Base-by-base conservation (phyloP, 1,140 invertebrate species). In the Dolichoris vasculosae region DNA sequence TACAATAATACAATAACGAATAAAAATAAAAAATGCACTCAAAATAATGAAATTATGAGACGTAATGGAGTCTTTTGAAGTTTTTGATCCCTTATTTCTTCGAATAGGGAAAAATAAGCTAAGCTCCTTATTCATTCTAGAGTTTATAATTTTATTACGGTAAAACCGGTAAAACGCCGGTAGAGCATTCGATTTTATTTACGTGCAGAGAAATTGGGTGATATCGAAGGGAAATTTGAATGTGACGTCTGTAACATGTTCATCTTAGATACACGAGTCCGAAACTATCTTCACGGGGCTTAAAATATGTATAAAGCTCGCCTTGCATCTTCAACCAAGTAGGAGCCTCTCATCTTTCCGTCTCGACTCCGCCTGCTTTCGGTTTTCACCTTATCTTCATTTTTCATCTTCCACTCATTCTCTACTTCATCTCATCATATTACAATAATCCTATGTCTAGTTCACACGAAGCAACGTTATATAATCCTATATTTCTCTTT, bases 401-500 rank as follows among this genome's bases (percentile, higher is more conserved):
- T 55, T 55, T 55, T 59, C 55, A 4, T 13, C 7, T 59, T 4
- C 13, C 35, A 1, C 35, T 48, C 17, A 26, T 59, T 30, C 43
- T 1, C 43, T 30, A 32, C 9, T 35, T 73, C 17, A 35, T 73
- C 82, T 83, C 82, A 32, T 83, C 69, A 63, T 83, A 76, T 59
- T 43, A 75, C 82, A 76, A n/a, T 35, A 73, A 71, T 64, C 51
- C 23, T 35, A 76, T 76, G 51, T 83, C 71, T 40, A 59, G 82
- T 76, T 75, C 9, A 55, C 23, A 11, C 40, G 17, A 32, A 32
- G 67, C 2, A n/a, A 35, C 26, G 48, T 20, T 64, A 35, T 67
- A 84, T 78, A 76, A 84, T 78, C 82, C 75, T 67, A 51, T 78
- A 84, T 67, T 78, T 69, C 30, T 48, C 82, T 84, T 78, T 84